A percentile compares a stretch with the other conserved stretches of the same genome.
These are phyloP conservation scores for Apolygus lucorum DNA, from an alignment of 1,140 invertebrate genomes.

Conservation along the genomic window DNA sequence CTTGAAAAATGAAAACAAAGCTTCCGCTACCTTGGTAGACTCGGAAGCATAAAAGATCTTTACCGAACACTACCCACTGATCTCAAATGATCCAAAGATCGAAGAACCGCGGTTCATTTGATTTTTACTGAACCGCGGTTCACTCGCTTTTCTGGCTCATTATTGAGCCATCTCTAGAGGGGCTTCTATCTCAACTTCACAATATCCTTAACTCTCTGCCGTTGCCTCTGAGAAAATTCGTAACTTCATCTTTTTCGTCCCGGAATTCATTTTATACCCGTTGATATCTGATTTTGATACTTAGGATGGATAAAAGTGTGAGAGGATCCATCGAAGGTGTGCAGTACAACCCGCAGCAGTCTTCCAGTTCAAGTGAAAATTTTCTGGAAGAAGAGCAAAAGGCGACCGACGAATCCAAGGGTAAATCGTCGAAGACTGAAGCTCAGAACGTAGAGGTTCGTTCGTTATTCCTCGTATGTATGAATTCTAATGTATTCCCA, in stretches of 20 bases:
- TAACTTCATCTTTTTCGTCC: too few relatives aligned
- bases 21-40: too few relatives aligned
- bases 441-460: not conserved
- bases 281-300: not conserved
- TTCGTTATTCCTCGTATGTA: not conserved
- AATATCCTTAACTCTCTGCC: too few relatives aligned
- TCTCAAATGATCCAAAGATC: too few relatives aligned
- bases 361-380: not conserved
- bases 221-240: too few relatives aligned
- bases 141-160: too few relatives aligned
- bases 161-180: too few relatives aligned
- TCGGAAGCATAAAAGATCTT: too few relatives aligned
- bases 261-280: not conserved
- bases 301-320: slow-evolving; percentile 1
- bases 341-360: slow-evolving; percentile 37
- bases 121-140: too few relatives aligned
- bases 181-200: too few relatives aligned
- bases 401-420: slow-evolving; percentile 34
- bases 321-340: slow-evolving; percentile 35
- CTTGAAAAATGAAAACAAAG: too few relatives aligned
- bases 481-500: not conserved
- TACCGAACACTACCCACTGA: not conserved
- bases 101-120: too few relatives aligned
- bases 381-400: not conserved
- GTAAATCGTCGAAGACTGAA: slow-evolving; percentile 29